These are phyloP conservation scores for Dreissena rostriformis DNA, from an alignment of 1,140 invertebrate genomes.

Conservation along the genomic window DNA sequence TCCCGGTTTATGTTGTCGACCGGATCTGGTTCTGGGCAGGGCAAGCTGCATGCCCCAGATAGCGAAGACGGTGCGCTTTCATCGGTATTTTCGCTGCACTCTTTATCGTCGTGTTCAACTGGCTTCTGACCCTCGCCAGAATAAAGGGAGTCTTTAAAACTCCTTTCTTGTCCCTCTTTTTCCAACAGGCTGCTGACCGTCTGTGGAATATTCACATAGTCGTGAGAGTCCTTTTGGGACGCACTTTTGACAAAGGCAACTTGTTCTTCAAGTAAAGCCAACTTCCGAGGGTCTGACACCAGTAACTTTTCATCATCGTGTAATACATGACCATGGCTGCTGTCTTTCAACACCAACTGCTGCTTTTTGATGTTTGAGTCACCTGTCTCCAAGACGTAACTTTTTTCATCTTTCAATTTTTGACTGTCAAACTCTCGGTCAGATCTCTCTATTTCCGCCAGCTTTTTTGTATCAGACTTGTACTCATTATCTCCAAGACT, in stretches of 20 bases:
- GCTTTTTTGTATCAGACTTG: constrained; percentile 51
- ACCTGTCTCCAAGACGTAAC: constrained; percentile 6
- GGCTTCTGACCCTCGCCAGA: too few relatives aligned
- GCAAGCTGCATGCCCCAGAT: background rate
- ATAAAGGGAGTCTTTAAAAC: background rate
- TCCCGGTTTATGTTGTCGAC: constrained; percentile 6
- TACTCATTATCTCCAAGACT: background rate
- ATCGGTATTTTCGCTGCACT: background rate
- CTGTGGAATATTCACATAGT: too few relatives aligned
- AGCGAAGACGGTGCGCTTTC: background rate
- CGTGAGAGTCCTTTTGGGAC: too few relatives aligned
- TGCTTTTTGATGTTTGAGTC: background rate
- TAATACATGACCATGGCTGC: background rate
- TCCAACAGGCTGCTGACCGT: too few relatives aligned
- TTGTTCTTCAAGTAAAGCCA: background rate
- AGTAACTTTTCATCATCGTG: background rate
- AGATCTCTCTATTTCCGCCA: constrained; percentile 52
- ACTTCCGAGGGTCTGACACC: too few relatives aligned
- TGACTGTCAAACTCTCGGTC: constrained; percentile 28
- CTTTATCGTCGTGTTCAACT: background rate
- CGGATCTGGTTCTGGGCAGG: background rate
- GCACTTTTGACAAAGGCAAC: background rate
- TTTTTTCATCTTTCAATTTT: background rate
- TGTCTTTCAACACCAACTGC: background rate
- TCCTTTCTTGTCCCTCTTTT: background rate